Base-by-base conservation (phyloP, 2,113 vertebrate species). In the Orthochromis malagaraziensis region DNA sequence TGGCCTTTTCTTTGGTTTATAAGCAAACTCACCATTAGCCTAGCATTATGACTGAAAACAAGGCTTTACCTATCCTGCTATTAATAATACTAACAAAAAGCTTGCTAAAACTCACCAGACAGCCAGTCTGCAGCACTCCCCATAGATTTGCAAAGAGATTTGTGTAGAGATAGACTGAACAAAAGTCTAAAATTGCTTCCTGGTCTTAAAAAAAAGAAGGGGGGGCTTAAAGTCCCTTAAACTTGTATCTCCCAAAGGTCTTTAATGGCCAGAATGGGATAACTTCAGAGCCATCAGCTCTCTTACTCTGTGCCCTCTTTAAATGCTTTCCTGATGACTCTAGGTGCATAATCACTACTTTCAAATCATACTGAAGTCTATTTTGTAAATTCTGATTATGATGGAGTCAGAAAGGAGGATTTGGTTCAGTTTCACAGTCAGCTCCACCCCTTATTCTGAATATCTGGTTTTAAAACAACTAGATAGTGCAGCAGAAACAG, bases 181-280 rank as follows among this genome's bases (percentile, higher is more conserved):
- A 29, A 47, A 47, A 0, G 35, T 42, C 16, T 0, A 40, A 42
- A 14, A 47, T 47, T 29, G 0, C 6, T 47, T 73, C 6, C 13
- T 73, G 40, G 13, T 11, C 68, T 73, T 65, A 1, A 45, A 73
- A 73, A 45, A 17, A 1, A 2, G 14, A 6, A 19, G 2, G 9
- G 3, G 12, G 8, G 13, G 2, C 12, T 73, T 16, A 45, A 73
- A 73, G 68, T 73, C 21, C 40, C 68, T 26, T 45, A 45, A 70
- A 73, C 40, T 26, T 45, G 4, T 29, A 45, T 73, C 40, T 21
- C 33, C 11, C 19, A 65, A 2, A 63, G 16, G 33, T 70, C 38
- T 40, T 24, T 42, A 70, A 73, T 7, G 9, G 68, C 14, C 68
- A 73, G 40, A 16, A 73, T 0, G 8, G 40, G 68, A 26, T 26